These are phyloP conservation scores for Hirudo medicinalis DNA, from an alignment of 1,140 invertebrate genomes.

Conservation along the genomic window DNA sequence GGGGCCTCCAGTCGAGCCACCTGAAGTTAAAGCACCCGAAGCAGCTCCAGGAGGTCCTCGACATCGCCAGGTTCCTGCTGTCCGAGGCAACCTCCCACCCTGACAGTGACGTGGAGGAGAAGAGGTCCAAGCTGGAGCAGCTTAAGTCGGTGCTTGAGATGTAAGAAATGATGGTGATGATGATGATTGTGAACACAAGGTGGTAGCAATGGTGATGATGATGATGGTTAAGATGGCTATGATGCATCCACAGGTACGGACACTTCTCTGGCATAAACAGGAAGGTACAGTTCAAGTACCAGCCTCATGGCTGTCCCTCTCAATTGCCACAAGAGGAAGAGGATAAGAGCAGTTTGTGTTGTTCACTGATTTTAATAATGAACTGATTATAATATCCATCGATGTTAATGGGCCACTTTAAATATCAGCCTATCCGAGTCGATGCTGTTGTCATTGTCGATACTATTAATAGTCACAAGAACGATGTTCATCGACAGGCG, in stretches of 20 bases:
- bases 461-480: too few relatives aligned
- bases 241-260: conserved; percentile 63
- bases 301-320: conserved; percentile 80
- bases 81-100: conserved; percentile 71
- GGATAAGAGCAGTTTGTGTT: conserved; percentile 30
- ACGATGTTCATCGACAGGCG: too few relatives aligned
- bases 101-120: conserved; percentile 73
- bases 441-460: too few relatives aligned
- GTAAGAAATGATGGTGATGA: conserved; percentile 47
- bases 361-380: too few relatives aligned
- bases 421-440: too few relatives aligned
- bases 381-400: too few relatives aligned
- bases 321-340: conserved; percentile 88
- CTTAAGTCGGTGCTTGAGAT: conserved; percentile 96
- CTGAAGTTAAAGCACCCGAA: conserved; percentile 95
- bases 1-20: conserved; percentile 83
- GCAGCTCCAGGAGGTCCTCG: conserved; percentile 80
- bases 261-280: conserved; percentile 99
- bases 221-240: too few relatives aligned
- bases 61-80: conserved; percentile 75
- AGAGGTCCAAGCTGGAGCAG: conserved; percentile 86
- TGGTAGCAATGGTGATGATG: too few relatives aligned
- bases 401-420: too few relatives aligned
- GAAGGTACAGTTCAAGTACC: conserved; percentile 99
- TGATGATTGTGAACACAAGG: neutral